Base-by-base conservation (phyloP, 2,888 invertebrate genomes). In the Eupithecia centaureata region DNA sequence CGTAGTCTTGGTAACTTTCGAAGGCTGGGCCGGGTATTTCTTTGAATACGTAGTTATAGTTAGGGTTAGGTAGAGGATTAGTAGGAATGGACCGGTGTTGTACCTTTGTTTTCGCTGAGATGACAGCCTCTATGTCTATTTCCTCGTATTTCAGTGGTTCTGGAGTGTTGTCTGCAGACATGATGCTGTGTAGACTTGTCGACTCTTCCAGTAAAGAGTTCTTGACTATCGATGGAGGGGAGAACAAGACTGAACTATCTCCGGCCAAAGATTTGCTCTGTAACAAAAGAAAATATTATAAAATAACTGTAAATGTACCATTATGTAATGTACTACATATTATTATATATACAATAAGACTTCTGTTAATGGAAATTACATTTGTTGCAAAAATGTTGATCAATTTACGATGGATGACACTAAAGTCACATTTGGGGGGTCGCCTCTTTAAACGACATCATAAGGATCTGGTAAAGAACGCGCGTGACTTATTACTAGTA, bases 261-360 rank as follows among this genome's bases (percentile, higher is more conserved):
- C 96, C 96, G 18, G 95, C 95, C 79, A 98, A 89, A 63, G 97
- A 96, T 94, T 98, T 98, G 87, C 98, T 98, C 97, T 97, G 94
- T 59, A 95, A 95, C 77, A 85, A 59, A 15, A 76, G 18, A 63
- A 60, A 38, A 12, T 7, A n/a, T 15, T 25, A 0, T 32, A 7
- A 1, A 15, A 22, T 33, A 61, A 51, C n/a, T 52, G n/a, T 4
- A 5, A 35, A 35, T 15, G 15, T 35, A n/a, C n/a, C n/a, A n/a
- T n/a, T n/a, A n/a, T n/a, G n/a, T n/a, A n/a, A n/a, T n/a, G n/a
- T n/a, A n/a, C n/a, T n/a, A n/a, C n/a, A n/a, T n/a, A n/a, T n/a
- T n/a, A n/a, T n/a, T n/a, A n/a, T n/a, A n/a, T n/a, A n/a, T n/a
- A n/a, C n/a, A n/a, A n/a, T n/a, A n/a, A n/a, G n/a, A n/a, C n/a